phyloP scores from a whole-genome alignment of 2,888 invertebrate genomes.

The Choreutis nemorana region DNA sequence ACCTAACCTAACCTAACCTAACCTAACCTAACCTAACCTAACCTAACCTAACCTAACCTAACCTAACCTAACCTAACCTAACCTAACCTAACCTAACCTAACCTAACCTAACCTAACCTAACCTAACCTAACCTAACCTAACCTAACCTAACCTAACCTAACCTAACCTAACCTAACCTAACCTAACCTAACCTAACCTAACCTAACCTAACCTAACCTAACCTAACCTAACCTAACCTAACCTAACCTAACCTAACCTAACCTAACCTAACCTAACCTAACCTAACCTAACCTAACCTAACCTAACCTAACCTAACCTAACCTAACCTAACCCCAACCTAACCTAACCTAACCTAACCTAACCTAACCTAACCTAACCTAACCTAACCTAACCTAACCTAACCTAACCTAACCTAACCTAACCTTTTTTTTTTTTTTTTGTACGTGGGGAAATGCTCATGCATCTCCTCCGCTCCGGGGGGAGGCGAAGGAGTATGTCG shows the following conservation, averaged over 20 bases:
- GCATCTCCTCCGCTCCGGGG: no score
- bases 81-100: constrained; percentile 12
- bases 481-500: no score
- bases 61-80: constrained; percentile 12
- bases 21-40: constrained; percentile 11
- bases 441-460: no score
- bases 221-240: constrained; percentile 10
- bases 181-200: constrained; percentile 10
- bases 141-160: constrained; percentile 10
- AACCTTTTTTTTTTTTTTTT: no score
- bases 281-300: constrained; percentile 9
- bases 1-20: constrained; percentile 10
- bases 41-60: constrained; percentile 12
- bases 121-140: constrained; percentile 10
- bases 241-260: constrained; percentile 12
- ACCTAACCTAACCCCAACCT: constrained; percentile 10
- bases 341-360: constrained; percentile 11
- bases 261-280: constrained; percentile 10
- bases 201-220: constrained; percentile 10
- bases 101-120: constrained; percentile 10
- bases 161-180: constrained; percentile 10
- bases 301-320: constrained; percentile 10
- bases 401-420: constrained; percentile 12
- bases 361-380: constrained; percentile 10
- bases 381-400: constrained; percentile 12